A percentile compares a stretch with the other conserved stretches of the same genome.
Conservation (phyloP, 1,140 invertebrate species). For the Drosophila littoralis region DNA sequence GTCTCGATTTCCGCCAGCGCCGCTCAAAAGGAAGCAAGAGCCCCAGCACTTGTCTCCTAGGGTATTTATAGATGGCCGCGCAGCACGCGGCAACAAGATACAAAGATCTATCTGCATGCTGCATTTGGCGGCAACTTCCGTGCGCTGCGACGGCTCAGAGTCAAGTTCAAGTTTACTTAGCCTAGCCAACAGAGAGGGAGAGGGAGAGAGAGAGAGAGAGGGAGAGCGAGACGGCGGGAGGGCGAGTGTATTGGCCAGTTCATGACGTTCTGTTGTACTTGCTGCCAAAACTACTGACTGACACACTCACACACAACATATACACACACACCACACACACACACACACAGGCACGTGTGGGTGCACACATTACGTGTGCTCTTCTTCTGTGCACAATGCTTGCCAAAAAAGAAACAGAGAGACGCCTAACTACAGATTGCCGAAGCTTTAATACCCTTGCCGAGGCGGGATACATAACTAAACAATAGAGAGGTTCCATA, state of each 20-base stretch:
- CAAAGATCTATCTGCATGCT: slow-evolving; percentile 15
- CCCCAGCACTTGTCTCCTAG: slow-evolving; percentile 27
- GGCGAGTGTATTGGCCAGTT: slow-evolving; percentile 37
- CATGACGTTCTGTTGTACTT: slow-evolving; percentile 25
- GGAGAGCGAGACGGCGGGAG: slow-evolving; percentile 39
- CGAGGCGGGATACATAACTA: background rate
- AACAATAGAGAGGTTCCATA: too few relatives aligned
- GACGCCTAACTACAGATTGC: background rate
- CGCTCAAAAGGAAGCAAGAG: slow-evolving; percentile 61
- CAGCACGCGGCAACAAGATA: slow-evolving; percentile 7
- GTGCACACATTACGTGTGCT: slow-evolving; percentile 16
- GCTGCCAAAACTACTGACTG: slow-evolving; percentile 37
- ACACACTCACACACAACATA: slow-evolving; percentile 15
- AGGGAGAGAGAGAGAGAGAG: background rate
- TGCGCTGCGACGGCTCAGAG: slow-evolving; percentile 35
- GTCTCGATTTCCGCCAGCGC: slow-evolving; percentile 57
- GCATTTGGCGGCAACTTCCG: slow-evolving; percentile 40
- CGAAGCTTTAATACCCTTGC: slow-evolving; percentile 2
- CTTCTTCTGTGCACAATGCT: slow-evolving; percentile 24
- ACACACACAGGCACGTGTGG: slow-evolving; percentile 25
- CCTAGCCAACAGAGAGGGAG: slow-evolving; percentile 6
- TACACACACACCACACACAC: slow-evolving; percentile 5
- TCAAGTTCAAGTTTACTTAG: slow-evolving; percentile 71
- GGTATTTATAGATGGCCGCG: slow-evolving; percentile 54
- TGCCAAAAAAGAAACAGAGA: slow-evolving; percentile 54